These are phyloP conservation scores for Hippoglossus hippoglossus DNA, from an alignment of 2,797 vertebrate species.

Conservation along the genomic window DNA sequence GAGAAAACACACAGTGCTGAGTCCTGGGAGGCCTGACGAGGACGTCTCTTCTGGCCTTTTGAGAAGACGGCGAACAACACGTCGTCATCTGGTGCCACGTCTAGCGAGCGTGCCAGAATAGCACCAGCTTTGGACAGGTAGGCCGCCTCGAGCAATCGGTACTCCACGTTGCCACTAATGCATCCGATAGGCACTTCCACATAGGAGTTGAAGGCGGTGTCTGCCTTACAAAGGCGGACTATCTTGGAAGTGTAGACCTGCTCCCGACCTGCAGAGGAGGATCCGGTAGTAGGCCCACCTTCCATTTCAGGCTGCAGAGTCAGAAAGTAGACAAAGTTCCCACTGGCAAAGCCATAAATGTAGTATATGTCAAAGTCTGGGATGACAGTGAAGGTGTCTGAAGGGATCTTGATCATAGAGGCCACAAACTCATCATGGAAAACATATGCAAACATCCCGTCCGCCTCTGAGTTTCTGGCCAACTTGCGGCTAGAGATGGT, in stretches of 20 bases:
- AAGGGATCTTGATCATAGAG: conserved; percentile 99
- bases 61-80: conserved; percentile 96
- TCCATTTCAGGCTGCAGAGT: conserved; percentile 99
- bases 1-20: conserved; percentile 96
- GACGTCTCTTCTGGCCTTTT: conserved; percentile 97
- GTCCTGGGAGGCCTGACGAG: conserved; percentile 92
- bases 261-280: conserved; percentile 91
- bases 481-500: conserved; percentile 98
- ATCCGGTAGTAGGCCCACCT: conserved; percentile 87
- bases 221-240: conserved; percentile 96
- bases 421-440: conserved; percentile 99
- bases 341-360: conserved; percentile 97
- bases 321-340: conserved; percentile 97
- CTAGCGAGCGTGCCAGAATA: conserved; percentile 90
- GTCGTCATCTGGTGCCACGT: conserved; percentile 90
- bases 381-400: conserved; percentile 97
- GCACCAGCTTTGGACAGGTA: conserved; percentile 95
- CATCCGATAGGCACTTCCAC: conserved; percentile 98
- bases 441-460: conserved; percentile 98
- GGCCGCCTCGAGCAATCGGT: conserved; percentile 95
- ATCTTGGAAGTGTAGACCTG: conserved; percentile 98
- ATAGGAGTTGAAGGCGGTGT: conserved; percentile 97
- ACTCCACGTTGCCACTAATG: conserved; percentile 93
- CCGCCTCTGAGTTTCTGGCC: conserved; percentile 95
- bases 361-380: conserved; percentile 99